Evolutionary conservation across 30 jellyfish, hydroid and myxozoan species (phyloP), one percentile per base, ranked within the genome.

Genomic region (Nemopilema nomurai): DNA sequence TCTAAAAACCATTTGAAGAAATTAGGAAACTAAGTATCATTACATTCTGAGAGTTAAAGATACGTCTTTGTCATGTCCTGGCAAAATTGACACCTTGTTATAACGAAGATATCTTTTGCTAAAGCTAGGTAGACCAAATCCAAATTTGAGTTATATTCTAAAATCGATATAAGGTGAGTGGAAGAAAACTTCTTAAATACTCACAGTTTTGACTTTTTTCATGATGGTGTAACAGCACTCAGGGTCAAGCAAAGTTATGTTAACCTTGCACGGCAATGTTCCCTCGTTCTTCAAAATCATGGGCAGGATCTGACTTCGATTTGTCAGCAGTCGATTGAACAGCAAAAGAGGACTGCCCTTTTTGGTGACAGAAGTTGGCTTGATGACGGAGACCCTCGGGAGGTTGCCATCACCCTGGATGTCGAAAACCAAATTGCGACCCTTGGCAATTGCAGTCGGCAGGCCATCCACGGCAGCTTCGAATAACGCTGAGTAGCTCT

Each of bases 381-480:
- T 84, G 67, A 88, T 51, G 19, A 93, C 85, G 8, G 96, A 68
- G 6, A 93, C 70, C 16, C 97, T 69, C 28, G 98, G 98, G 0
- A 93, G 91, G 41, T 87, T 89, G 19, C 98, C 98, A 50, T 93
- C 98, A 24, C 98, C 98, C 24, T 70, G 88, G 13, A 93, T 71
- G 33, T 93, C 98, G 64, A 93, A 93, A 9, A 93, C 28, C 76
- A 93, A 69, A 25, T 74, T 80, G 21, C 95, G 86, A 32, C 95
- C 91, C 67, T 84, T 93, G 4, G 98, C 71, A 21, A 87, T 67
- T 27, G 91, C 82, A 20, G 74, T 79, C 28, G 98, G 85, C 29
- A 88, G 80, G 23, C 98, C 98, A 8, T 93, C 98, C 25, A 93
- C 98, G 17, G 90, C 90, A n/a, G 97, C 96, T 22, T 93, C 98